Conservation (phyloP, 2,113 vertebrate species). For the Zootoca vivipara region DNA sequence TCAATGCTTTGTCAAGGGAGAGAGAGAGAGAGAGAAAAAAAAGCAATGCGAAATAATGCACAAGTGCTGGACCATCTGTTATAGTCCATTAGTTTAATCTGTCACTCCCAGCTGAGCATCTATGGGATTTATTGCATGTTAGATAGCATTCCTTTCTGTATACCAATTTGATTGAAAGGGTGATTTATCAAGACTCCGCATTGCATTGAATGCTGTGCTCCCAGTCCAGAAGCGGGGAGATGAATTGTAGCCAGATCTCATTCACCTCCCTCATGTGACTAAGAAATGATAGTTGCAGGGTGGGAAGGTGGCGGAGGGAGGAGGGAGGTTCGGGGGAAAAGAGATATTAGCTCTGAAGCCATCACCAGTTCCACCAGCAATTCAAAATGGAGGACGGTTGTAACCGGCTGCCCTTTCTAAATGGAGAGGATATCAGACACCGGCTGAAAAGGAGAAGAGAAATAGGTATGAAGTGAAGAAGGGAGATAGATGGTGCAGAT, state of each 20-base stretch:
- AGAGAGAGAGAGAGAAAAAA: no score
- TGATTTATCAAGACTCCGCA: constrained; percentile 41
- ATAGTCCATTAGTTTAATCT: constrained; percentile 32
- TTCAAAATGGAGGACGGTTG: neutral
- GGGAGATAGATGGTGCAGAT: neutral
- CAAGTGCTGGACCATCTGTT: neutral
- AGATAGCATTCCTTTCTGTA: constrained; percentile 46
- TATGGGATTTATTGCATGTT: constrained; percentile 56
- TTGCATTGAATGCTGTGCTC: neutral
- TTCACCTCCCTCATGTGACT: constrained; percentile 30
- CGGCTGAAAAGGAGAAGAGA: constrained; percentile 5
- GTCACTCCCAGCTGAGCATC: constrained; percentile 46
- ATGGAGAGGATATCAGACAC: constrained; percentile 5
- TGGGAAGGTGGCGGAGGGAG: neutral
- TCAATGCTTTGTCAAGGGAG: constrained; percentile 1
- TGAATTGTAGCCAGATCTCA: constrained; percentile 51
- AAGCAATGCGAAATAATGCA: constrained; percentile 3
- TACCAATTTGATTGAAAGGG: constrained; percentile 63
- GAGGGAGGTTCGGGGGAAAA: neutral
- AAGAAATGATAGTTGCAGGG: constrained; percentile 17
- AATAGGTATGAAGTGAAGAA: neutral
- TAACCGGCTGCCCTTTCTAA: neutral
- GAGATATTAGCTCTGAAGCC: neutral
- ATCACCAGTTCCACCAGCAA: constrained; percentile 11
- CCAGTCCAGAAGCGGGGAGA: constrained; percentile 29